phyloP scores from a whole-genome alignment of 2,113 vertebrate species.

The Tor tambroides region DNA sequence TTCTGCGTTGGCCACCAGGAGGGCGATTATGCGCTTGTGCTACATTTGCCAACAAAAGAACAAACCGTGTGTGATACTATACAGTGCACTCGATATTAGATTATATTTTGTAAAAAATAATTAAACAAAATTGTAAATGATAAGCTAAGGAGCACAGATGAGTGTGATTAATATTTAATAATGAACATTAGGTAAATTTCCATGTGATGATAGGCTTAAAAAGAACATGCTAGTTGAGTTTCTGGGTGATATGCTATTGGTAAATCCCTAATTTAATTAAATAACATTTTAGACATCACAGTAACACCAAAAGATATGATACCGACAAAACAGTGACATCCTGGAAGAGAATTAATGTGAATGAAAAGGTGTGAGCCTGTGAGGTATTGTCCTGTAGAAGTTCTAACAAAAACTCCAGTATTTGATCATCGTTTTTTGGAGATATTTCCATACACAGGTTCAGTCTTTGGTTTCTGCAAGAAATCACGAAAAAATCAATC shows the following conservation, averaged over 20 bases:
- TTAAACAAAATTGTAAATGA: not conserved
- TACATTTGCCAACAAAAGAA: not conserved
- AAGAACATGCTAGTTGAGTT: not conserved
- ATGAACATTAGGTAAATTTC: not conserved
- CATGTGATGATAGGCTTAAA: not conserved
- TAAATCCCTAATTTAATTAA: not conserved
- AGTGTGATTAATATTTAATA: not conserved
- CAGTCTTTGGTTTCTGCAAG: not conserved
- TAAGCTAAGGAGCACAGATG: not conserved
- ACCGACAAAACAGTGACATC: not conserved
- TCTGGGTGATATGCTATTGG: not conserved
- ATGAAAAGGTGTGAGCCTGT: not conserved
- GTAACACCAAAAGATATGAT: not conserved
- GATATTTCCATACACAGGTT: not conserved
- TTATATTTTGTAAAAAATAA: not conserved
- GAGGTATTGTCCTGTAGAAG: not conserved
- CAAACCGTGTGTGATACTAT: not conserved
- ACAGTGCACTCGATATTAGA: no score
- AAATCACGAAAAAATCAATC: not conserved
- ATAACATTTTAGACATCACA: not conserved
- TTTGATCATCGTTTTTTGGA: not conserved
- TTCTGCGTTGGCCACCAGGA: not conserved
- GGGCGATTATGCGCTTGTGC: not conserved
- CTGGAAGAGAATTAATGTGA: no score
- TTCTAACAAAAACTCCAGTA: not conserved